Conservation (phyloP, 2,888 invertebrate species). For the Chrysolina haemoptera region DNA sequence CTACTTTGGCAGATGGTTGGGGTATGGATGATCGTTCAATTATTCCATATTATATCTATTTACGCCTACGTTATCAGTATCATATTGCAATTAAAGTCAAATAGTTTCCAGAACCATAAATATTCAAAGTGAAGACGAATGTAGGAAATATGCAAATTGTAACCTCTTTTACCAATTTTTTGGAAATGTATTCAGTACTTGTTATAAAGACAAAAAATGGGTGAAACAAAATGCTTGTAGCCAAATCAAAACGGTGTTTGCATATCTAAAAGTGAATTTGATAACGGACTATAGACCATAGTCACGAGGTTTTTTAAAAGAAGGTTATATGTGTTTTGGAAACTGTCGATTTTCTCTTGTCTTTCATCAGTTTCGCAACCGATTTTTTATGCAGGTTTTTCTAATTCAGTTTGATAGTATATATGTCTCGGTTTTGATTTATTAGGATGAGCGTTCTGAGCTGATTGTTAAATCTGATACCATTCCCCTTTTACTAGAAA, state of each 20-base stretch:
- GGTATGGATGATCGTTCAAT: background rate
- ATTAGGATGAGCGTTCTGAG: no score
- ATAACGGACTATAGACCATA: background rate
- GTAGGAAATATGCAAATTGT: constrained; percentile 34
- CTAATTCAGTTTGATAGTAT: no score
- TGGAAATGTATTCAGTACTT: background rate
- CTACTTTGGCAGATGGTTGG: background rate
- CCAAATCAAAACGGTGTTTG: background rate
- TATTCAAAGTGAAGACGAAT: constrained; percentile 22
- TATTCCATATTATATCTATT: constrained; percentile 11
- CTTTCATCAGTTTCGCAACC: no score
- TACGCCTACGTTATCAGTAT: constrained; percentile 2
- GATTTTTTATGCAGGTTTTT: no score
- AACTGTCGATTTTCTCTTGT: background rate
- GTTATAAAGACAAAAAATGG: background rate
- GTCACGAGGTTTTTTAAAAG: background rate
- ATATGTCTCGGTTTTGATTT: no score
- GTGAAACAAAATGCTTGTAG: constrained; percentile 1
- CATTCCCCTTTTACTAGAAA: no score
- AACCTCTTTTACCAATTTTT: constrained; percentile 35
- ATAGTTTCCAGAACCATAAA: constrained; percentile 9
- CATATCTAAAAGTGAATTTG: background rate
- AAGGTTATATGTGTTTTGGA: background rate
- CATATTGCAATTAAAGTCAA: background rate
- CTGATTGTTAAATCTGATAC: no score